These are phyloP conservation scores for Ornithorhynchus anatinus DNA, from an alignment of 2,113 vertebrate genomes.

Conservation along the genomic window DNA sequence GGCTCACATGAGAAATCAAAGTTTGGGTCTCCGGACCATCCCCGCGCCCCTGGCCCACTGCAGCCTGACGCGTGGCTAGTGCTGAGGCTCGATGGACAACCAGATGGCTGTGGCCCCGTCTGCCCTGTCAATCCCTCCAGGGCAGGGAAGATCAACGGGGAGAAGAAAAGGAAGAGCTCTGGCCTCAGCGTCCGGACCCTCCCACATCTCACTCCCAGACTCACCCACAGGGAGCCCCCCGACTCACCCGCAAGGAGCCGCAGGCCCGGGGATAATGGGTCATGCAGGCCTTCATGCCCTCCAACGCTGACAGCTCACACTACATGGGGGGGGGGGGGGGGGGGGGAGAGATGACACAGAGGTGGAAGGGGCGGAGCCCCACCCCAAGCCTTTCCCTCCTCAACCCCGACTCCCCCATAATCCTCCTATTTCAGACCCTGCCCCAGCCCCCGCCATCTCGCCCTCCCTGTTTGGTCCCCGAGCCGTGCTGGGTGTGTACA, in stretches of 20 bases:
- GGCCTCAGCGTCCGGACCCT: no score
- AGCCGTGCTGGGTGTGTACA: no score
- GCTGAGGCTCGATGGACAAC: no score
- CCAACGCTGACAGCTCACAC: conserved; percentile 84
- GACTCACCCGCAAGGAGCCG: conserved; percentile 84
- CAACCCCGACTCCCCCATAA: not conserved
- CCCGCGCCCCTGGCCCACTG: no score
- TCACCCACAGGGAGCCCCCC: not conserved
- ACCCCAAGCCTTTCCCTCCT: not conserved
- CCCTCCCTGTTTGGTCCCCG: not conserved
- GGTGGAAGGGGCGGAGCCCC: not conserved
- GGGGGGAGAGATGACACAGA: not conserved
- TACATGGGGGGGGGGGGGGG: conserved; percentile 27
- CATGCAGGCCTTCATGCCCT: conserved; percentile 89
- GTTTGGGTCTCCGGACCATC: no score
- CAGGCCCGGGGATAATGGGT: conserved; percentile 85
- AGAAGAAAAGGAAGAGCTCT: no score
- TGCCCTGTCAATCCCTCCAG: no score
- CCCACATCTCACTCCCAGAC: no score
- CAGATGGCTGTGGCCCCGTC: no score
- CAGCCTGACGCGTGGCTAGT: no score
- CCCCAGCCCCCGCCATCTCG: not conserved
- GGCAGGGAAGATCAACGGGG: no score
- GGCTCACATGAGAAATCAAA: not conserved
- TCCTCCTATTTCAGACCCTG: not conserved